A percentile compares a stretch with the other conserved stretches of the same genome.
Evolutionary conservation across 2,113 vertebrate genomes (phyloP).

Genomic region (Apistogramma diplotaenia): DNA sequence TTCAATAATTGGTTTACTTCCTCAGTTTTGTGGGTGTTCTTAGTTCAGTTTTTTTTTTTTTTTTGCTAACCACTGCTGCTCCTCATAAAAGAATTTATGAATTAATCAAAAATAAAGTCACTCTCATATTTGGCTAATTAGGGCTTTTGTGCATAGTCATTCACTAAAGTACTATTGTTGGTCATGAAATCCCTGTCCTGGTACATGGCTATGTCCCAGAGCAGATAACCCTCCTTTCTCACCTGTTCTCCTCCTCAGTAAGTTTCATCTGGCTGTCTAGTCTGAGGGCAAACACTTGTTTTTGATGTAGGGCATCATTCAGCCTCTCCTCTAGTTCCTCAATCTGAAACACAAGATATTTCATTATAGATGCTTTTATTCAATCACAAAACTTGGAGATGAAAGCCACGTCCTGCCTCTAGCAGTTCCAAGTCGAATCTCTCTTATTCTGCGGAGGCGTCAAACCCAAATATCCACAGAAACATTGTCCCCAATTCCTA

Average conservation of each 20-base stretch:
- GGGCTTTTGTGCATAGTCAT: too few relatives aligned
- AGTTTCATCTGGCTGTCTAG: constrained; percentile 91
- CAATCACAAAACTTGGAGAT: not conserved
- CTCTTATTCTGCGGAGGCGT: not conserved
- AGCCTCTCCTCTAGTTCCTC: constrained; percentile 95
- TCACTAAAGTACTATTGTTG: too few relatives aligned
- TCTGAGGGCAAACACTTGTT: constrained; percentile 88
- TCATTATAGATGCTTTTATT: not conserved
- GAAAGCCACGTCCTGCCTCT: too few relatives aligned
- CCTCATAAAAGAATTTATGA: too few relatives aligned
- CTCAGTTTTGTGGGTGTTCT: too few relatives aligned
- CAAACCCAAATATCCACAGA: not conserved
- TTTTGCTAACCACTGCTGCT: too few relatives aligned
- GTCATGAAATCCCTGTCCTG: not conserved
- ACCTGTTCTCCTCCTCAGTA: constrained; percentile 92
- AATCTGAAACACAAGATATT: constrained; percentile 69
- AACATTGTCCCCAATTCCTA: not conserved
- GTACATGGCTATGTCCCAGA: not conserved
- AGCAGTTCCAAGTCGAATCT: not conserved
- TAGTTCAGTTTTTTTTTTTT: too few relatives aligned
- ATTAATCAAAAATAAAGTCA: too few relatives aligned
- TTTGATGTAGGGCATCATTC: constrained; percentile 92
- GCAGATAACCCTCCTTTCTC: not conserved
- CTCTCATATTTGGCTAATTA: too few relatives aligned
- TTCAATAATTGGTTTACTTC: too few relatives aligned